Conservation (phyloP, 2,113 vertebrate genomes). For the Butastur rufipennis region DNA sequence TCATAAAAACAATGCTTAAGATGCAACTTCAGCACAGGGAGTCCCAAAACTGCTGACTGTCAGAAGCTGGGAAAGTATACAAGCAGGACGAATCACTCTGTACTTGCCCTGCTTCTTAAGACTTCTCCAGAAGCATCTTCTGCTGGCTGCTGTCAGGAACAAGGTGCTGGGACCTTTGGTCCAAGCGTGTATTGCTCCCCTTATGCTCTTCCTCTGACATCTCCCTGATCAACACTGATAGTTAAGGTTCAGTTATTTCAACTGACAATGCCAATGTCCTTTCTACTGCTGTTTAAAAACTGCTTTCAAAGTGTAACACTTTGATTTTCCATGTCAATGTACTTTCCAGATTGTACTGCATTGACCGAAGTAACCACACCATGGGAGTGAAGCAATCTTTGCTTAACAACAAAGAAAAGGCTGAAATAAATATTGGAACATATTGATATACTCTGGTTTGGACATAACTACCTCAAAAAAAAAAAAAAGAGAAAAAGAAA, state of each 20-base stretch:
- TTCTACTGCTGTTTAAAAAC: neutral
- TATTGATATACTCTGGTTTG: neutral
- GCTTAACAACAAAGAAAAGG: neutral
- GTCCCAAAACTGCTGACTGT: slow-evolving; percentile 36
- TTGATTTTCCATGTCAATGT: neutral
- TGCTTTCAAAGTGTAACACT: neutral
- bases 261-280: neutral
- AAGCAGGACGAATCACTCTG: neutral
- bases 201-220: neutral
- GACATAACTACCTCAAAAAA: neutral
- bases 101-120: neutral
- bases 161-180: neutral
- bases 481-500: neutral
- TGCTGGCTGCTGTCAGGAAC: neutral
- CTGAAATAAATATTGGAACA: slow-evolving; percentile 15
- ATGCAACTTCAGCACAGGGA: slow-evolving; percentile 57
- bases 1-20: slow-evolving; percentile 58
- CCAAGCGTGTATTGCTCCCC: neutral
- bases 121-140: neutral
- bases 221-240: neutral
- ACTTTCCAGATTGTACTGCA: neutral
- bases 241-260: neutral
- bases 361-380: neutral
- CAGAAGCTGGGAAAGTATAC: slow-evolving; percentile 11
- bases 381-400: neutral